phyloP scores from a whole-genome alignment of 1,140 invertebrate species.

The Coenobita brevimanus region DNA sequence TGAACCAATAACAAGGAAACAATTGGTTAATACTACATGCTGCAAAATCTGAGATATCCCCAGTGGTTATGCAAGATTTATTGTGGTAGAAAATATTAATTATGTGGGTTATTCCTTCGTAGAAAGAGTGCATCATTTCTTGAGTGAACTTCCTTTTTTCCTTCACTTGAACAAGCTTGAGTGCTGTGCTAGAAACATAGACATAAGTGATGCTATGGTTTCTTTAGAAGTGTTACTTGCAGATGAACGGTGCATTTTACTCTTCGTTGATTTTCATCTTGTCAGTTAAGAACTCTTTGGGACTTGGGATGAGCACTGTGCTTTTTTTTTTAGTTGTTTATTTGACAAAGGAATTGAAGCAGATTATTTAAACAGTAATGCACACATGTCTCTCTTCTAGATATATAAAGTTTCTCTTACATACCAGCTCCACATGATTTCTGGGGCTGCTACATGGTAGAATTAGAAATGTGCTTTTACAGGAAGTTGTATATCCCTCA shows the following conservation, averaged over 20 bases:
- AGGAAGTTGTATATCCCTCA: slow-evolving; percentile 12
- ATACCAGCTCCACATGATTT: slow-evolving; percentile 44
- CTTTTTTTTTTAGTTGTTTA: slow-evolving; percentile 38
- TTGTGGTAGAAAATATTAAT: slow-evolving; percentile 47
- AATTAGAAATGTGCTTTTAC: slow-evolving; percentile 53
- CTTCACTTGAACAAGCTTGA: slow-evolving; percentile 43
- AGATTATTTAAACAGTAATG: slow-evolving; percentile 21
- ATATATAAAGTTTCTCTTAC: slow-evolving; percentile 26
- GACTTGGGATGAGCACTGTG: slow-evolving; percentile 44
- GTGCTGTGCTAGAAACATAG: slow-evolving; percentile 64
- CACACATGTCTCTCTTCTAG: slow-evolving; percentile 57
- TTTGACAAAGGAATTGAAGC: too few species aligned
- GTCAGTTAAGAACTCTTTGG: slow-evolving; percentile 42
- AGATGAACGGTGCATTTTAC: slow-evolving; percentile 59
- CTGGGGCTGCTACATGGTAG: slow-evolving; percentile 54
- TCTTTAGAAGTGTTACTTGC: slow-evolving; percentile 59
- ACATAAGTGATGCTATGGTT: slow-evolving; percentile 63
- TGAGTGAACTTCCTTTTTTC: slow-evolving; percentile 47
- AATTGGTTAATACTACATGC: slow-evolving; percentile 5
- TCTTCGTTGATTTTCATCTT: slow-evolving; percentile 57
- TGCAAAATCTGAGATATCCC: slow-evolving; percentile 12
- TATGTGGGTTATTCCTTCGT: slow-evolving; percentile 50
- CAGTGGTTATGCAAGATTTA: slow-evolving; percentile 54
- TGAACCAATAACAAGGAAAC: neutral
- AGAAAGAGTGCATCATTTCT: slow-evolving; percentile 50